Conservation (phyloP, 1,140 invertebrate species). For the Scaptomyza hsui region DNA sequence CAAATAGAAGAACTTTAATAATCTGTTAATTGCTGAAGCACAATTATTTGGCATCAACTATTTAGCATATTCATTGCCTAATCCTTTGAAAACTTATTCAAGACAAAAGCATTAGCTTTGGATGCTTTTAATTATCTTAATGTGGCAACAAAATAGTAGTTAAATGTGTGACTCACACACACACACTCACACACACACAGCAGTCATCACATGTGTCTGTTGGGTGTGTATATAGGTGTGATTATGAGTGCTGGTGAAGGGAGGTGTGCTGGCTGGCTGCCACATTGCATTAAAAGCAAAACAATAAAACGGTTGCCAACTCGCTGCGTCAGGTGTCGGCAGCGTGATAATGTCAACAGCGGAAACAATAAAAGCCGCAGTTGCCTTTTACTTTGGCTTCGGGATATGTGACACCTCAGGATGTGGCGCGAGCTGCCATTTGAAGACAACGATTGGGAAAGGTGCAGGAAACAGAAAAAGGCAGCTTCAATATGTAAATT, state of each 20-base stretch:
- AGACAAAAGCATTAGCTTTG: constrained; percentile 11
- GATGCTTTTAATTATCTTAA: constrained; percentile 73
- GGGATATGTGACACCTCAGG: constrained; percentile 42
- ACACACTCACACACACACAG: not conserved
- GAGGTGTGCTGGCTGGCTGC: constrained; percentile 11
- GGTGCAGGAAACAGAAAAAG: constrained; percentile 12
- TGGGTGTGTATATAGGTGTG: not conserved
- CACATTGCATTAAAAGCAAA: constrained; percentile 67
- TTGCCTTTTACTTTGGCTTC: constrained; percentile 68
- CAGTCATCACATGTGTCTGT: too few species aligned
- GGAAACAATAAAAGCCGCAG: constrained; percentile 80
- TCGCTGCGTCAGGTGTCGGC: constrained; percentile 68
- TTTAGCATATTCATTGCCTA: constrained; percentile 50
- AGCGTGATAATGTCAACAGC: constrained; percentile 78
- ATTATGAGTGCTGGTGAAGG: not conserved
- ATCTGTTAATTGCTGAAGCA: constrained; percentile 3
- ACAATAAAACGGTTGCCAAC: constrained; percentile 69
- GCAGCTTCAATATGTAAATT: constrained; percentile 22
- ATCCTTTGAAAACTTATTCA: constrained; percentile 35
- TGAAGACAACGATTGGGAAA: constrained; percentile 40
- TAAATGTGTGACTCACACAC: constrained; percentile 29
- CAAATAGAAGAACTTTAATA: too few species aligned
- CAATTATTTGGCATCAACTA: constrained; percentile 45
- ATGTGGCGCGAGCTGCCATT: constrained; percentile 38
- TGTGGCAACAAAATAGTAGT: constrained; percentile 43